Percentiles rank a stretch among this genome's conserved stretches.
Evolutionary conservation across 2,113 vertebrate genomes (phyloP).

Genomic region (Corythornis madagascariensis): DNA sequence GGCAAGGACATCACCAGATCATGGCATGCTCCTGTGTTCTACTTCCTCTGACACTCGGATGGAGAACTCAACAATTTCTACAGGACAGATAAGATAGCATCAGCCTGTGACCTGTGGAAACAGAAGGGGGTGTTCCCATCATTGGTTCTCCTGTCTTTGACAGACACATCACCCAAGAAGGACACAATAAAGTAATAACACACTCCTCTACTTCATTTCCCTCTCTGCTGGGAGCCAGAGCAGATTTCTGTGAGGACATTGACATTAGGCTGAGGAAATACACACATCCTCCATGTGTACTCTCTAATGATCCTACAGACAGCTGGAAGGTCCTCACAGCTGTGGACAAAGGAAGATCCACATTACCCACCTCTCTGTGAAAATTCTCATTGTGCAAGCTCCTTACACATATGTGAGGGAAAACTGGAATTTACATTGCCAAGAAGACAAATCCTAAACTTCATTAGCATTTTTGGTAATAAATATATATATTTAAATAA

Average conservation of each 20-base stretch:
- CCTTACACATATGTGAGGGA: not conserved
- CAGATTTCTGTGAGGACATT: not conserved
- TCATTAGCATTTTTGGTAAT: not conserved
- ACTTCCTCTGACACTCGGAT: not conserved
- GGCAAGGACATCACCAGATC: not conserved
- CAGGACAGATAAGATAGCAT: not conserved
- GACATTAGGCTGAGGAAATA: not conserved
- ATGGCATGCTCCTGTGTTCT: not conserved
- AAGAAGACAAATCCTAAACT: not conserved
- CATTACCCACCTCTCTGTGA: not conserved
- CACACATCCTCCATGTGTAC: accelerated
- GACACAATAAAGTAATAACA: accelerated
- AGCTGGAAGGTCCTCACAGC: not conserved
- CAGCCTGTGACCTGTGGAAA: not conserved
- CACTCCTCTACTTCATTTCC: not conserved
- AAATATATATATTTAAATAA: not conserved
- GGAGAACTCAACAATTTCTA: not conserved
- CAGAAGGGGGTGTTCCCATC: accelerated
- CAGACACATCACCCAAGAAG: not conserved
- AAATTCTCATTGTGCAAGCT: not conserved
- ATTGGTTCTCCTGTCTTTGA: not conserved
- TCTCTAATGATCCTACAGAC: not conserved
- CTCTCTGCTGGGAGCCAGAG: not conserved
- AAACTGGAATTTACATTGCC: not conserved
- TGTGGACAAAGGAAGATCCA: not conserved